These are phyloP conservation scores for Trachelus stipa DNA, from an alignment of 2,888 invertebrate genomes.

Conservation along the genomic window DNA sequence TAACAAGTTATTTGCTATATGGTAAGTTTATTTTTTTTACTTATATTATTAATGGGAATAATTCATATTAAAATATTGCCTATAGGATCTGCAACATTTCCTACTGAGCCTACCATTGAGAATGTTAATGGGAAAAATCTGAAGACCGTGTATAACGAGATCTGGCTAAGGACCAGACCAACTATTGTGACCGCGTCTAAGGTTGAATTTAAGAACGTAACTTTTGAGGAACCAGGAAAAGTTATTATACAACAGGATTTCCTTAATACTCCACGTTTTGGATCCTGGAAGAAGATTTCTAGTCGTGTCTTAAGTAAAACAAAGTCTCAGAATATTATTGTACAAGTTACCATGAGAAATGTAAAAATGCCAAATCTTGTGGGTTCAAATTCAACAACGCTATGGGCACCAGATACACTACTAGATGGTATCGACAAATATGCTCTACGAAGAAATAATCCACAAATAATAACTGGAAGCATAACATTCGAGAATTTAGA, in stretches of 20 bases:
- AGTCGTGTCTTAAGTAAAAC: constrained; percentile 51
- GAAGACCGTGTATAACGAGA: constrained; percentile 54
- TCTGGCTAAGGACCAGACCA: constrained; percentile 69
- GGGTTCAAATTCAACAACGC: constrained; percentile 30
- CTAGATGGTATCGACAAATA: constrained; percentile 66
- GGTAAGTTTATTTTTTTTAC: neutral
- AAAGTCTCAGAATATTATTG: constrained; percentile 40
- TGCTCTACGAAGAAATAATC: constrained; percentile 69
- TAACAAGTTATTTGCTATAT: constrained; percentile 34
- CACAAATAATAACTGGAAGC: constrained; percentile 66
- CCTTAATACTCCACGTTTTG: constrained; percentile 65
- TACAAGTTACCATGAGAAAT: constrained; percentile 31
- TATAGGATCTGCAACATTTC: constrained; percentile 67
- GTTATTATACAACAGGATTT: constrained; percentile 60
- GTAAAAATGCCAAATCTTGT: constrained; percentile 34
- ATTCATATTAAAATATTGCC: constrained; percentile 12
- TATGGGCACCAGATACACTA: constrained; percentile 31
- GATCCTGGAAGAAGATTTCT: constrained; percentile 41
- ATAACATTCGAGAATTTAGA: constrained; percentile 63
- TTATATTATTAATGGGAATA: neutral
- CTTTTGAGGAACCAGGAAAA: constrained; percentile 35
- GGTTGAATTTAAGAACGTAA: constrained; percentile 54
- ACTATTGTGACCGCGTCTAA: constrained; percentile 45
- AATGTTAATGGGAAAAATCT: constrained; percentile 64
- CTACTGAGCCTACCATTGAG: constrained; percentile 62